Conservation (phyloP, 2,113 vertebrate genomes). For the Dasypus novemcinctus region DNA sequence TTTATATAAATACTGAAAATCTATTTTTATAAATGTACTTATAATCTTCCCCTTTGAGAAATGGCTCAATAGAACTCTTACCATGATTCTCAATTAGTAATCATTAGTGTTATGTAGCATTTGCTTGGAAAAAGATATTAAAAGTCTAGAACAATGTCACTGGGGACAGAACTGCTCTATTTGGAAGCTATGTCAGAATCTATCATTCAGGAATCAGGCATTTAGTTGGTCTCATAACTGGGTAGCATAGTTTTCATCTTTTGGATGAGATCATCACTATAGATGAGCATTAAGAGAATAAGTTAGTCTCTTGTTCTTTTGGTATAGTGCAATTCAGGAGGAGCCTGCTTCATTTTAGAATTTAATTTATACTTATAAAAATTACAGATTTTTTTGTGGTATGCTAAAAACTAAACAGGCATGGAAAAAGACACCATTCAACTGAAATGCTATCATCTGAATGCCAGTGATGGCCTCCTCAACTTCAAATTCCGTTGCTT, state of each 20-base stretch:
- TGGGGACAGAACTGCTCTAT: background rate
- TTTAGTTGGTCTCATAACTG: background rate
- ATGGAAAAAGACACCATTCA: background rate
- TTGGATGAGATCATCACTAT: background rate
- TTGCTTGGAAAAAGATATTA: background rate
- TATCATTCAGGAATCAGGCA: background rate
- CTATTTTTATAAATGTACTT: conserved; percentile 41
- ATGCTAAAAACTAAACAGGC: background rate
- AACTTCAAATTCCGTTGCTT: background rate
- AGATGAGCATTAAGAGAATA: background rate
- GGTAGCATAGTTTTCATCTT: background rate
- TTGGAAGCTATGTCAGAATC: conserved; percentile 1
- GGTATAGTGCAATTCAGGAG: background rate
- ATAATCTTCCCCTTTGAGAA: conserved; percentile 39
- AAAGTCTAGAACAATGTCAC: background rate
- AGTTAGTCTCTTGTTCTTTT: background rate
- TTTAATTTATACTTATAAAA: conserved; percentile 16
- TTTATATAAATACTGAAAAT: conserved; percentile 3
- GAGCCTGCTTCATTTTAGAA: background rate
- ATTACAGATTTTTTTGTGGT: background rate
- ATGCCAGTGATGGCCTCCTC: background rate
- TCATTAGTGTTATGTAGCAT: background rate
- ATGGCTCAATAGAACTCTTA: conserved; percentile 21
- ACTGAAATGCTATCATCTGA: background rate
- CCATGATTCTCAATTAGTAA: conserved; percentile 23